Base-by-base conservation (phyloP, 2,113 vertebrate species). In the Corvus hawaiiensis region DNA sequence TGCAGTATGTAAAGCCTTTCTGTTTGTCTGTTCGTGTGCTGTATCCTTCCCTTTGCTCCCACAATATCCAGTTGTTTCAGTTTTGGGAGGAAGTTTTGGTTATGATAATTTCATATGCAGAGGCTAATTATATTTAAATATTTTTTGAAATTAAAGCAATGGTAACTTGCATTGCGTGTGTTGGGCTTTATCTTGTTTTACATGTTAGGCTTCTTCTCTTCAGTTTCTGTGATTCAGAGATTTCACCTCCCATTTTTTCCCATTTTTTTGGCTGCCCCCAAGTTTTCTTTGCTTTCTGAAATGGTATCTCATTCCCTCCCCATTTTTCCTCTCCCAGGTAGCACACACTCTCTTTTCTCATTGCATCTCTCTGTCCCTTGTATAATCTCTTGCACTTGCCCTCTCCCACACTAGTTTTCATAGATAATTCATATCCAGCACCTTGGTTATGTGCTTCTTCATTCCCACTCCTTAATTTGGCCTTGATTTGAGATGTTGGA, bases 101-200 rank as follows among this genome's bases (percentile, higher is more conserved):
- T 35, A 8, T 23, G 32, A 26, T 20, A 27, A 62, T 66, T 79
- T n/a, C 62, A 7, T 4, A 20, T 12, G 14, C 21, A 54, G 14
- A 71, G 18, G 6, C 6, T 71, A 52, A 82, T 51, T 33, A 28
- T 13, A 44, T 55, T 43, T 51, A 32, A 77, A 49, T 9, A 33
- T 81, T 86, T 78, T 0, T 5, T 62, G 72, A 75, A 93, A 61
- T 18, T 18, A 66, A 82, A 39, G 4, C 5, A 77, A 55, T 88
- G 6, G 4, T 69, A 9, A 37, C 7, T 62, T 62, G 6, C 2
- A 2, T 73, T 66, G 26, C 0, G 0, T 10, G 16, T 55, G 18
- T 27, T 88, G 19, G 12, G 2, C 11, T 73, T 88, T 51, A 22
- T 28, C 23, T 13, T 66, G 49, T 73, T 76, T 33, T 4, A 51